Percentiles rank a stretch among this genome's conserved stretches.
Conservation (phyloP, 2,113 vertebrate genomes). For the Seriola quinqueradiata region DNA sequence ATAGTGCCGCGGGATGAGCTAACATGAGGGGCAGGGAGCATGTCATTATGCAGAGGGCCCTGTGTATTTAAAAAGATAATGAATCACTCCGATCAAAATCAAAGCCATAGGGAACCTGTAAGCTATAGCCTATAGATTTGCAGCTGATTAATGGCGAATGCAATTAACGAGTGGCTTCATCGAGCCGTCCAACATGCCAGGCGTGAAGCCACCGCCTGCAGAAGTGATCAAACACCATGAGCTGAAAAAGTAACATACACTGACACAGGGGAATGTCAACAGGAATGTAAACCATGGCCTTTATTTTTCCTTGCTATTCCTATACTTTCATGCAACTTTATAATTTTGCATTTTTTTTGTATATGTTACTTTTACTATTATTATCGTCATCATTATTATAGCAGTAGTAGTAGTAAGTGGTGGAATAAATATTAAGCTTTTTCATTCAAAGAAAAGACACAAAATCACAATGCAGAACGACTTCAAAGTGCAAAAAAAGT, state of each 20-base stretch:
- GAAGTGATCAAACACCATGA: conserved; percentile 18
- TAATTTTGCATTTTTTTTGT: not conserved
- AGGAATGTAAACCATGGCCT: not conserved
- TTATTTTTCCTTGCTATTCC: not conserved
- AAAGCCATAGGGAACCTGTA: conserved; percentile 61
- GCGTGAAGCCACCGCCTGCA: not conserved
- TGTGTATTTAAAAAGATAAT: conserved; percentile 70
- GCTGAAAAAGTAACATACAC: conserved; percentile 10
- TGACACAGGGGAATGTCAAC: conserved; percentile 10
- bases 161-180: conserved; percentile 53
- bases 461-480: not conserved
- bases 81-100: conserved; percentile 69
- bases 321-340: not conserved
- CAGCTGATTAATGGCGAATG: conserved; percentile 55
- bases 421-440: not conserved
- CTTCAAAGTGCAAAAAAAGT: too few relatives aligned
- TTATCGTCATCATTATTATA: not conserved
- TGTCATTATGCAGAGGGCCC: conserved; percentile 63
- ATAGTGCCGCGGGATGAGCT: conserved; percentile 40
- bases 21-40: conserved; percentile 53
- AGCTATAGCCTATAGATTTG: conserved; percentile 55
- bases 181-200: not conserved
- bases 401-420: not conserved
- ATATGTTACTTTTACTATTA: not conserved
- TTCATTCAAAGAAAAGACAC: not conserved